Base-by-base conservation (phyloP, 2,113 vertebrate species). In the Leucopsar rothschildi region DNA sequence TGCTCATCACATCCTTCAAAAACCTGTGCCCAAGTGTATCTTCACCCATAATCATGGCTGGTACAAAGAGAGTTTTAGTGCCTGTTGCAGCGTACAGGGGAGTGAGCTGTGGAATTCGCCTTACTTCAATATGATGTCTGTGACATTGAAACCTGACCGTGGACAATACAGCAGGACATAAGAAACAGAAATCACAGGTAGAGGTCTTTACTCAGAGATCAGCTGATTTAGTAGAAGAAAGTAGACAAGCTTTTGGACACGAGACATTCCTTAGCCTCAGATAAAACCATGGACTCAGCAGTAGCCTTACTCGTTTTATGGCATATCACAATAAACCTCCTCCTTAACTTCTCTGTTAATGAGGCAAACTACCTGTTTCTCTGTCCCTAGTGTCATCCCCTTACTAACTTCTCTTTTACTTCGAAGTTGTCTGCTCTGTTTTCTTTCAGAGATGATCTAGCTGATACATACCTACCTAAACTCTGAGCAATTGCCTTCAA, bases 61-160 rank as follows among this genome's bases (percentile, higher is more conserved):
- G 7, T 61, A 81, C 3, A 1, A 76, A 73, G 29, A 86, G 60
- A 44, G 44, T 72, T 88, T 80, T 71, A 90, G 39, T 33, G 40
- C 39, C 12, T 1, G 10, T 45, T 52, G 44, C 59, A 47, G 47
- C 2, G 0, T 75, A 60, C 3, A 0, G 3, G 39, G 15, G 27
- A 80, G 9, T 6, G 8, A 92, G 17, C 70, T 40, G 44, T 64
- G 52, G 47, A 70, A 86, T 86, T 65, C 50, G 42, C 28, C 40
- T 79, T 49, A 35, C 20, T 31, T 70, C 55, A 45, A 4, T 80
- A 17, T 33, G 42, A 63, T 10, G 55, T 45, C 23, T 64, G 65
- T 59, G 56, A 44, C 10, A 25, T 29, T 56, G 82, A 76, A 88
- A 90, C 3, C 1, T 37, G 44, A 76, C 66, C 2, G 4, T 21